These are phyloP conservation scores for Steinernema feltiae DNA, from an alignment of 1,140 invertebrate species.

Conservation along the genomic window DNA sequence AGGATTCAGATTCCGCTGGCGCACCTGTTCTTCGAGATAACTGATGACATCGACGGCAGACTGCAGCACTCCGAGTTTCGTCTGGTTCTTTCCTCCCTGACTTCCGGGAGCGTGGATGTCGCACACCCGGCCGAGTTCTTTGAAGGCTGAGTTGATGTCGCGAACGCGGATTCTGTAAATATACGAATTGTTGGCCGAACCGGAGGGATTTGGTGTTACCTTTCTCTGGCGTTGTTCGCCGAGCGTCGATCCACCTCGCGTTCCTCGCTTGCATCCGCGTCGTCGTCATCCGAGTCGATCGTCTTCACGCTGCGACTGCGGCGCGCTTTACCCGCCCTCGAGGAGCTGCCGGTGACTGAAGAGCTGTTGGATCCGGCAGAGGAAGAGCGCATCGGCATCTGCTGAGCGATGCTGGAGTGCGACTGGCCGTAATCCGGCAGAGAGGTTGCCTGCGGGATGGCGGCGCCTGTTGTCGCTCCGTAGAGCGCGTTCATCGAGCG, in stretches of 20 bases:
- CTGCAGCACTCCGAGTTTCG: too few relatives aligned
- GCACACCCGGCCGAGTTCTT: too few relatives aligned
- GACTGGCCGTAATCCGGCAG: neutral
- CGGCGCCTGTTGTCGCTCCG: neutral
- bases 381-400: neutral
- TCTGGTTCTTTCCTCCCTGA: too few relatives aligned
- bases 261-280: constrained; percentile 60
- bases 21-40: too few relatives aligned
- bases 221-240: constrained; percentile 96
- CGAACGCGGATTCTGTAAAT: too few relatives aligned
- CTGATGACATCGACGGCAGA: too few relatives aligned
- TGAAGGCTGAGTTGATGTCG: too few relatives aligned
- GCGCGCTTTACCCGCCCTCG: neutral
- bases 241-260: constrained; percentile 89
- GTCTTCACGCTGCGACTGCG: constrained; percentile 2
- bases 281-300: constrained; percentile 37
- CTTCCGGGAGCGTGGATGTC: too few relatives aligned
- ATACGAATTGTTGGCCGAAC: too few relatives aligned
- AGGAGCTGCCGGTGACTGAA: neutral
- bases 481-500: constrained; percentile 1
- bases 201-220: too few relatives aligned
- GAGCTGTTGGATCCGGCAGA: neutral
- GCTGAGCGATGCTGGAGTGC: neutral
- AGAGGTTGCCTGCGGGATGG: neutral
- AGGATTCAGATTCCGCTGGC: too few relatives aligned